Conservation (phyloP, 2,113 vertebrate genomes). For the Oreochromis spilurus region DNA sequence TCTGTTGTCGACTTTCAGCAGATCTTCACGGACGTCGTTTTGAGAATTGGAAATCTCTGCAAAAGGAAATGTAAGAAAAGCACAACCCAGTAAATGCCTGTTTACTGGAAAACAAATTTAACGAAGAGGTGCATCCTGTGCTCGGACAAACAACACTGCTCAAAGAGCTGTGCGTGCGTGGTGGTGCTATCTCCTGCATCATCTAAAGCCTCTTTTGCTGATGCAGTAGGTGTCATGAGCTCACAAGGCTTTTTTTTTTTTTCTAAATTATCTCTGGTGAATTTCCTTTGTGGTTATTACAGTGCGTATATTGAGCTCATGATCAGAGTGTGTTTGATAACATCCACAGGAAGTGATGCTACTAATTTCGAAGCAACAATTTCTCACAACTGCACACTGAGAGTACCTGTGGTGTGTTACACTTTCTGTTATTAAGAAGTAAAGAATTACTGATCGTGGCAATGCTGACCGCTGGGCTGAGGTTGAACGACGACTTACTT, state of each 20-base stretch:
- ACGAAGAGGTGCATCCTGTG: neutral
- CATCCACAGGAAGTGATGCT: constrained; percentile 1
- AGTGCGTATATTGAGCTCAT: neutral
- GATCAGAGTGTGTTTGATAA: neutral
- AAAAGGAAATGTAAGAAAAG: neutral
- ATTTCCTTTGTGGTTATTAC: constrained; percentile 28
- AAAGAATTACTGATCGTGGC: neutral
- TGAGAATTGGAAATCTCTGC: constrained; percentile 89
- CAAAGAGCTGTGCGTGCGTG: neutral
- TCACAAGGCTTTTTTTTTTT: neutral
- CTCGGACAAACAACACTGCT: neutral
- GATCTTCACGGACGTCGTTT: constrained; percentile 78
- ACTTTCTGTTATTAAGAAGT: neutral
- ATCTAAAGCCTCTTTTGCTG: neutral
- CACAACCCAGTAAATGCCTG: neutral
- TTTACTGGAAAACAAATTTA: neutral
- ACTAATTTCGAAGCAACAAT: neutral
- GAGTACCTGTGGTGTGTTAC: neutral
- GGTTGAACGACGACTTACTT: constrained; percentile 63
- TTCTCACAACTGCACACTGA: neutral
- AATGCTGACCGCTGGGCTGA: neutral
- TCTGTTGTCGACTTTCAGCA: constrained; percentile 60
- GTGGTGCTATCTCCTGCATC: neutral
- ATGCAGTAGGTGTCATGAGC: neutral
- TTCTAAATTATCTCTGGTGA: neutral